Evolutionary conservation across 2,797 vertebrate species (phyloP), one percentile per base, ranked within the genome.

Genomic region (Labeo calbasu): DNA sequence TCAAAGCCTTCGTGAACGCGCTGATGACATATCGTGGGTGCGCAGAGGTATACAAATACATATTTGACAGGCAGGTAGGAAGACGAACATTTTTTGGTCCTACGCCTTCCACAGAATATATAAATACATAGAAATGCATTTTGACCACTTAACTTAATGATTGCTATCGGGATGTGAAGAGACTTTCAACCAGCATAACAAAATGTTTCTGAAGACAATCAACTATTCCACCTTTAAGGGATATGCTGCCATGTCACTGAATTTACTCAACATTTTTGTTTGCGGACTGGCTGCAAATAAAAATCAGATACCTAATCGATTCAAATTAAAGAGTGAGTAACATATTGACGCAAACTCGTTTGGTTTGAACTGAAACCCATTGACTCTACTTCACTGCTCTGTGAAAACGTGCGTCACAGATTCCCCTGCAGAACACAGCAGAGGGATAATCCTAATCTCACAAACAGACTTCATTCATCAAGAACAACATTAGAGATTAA

Each of bases 391-490:
- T 63, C 14, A 13, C 12, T 78, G 43, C 5, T 51, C 55, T 77
- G 77, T 50, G n/a, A 51, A 79, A 43, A 6, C 9, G 50, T 50
- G 55, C 32, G 15, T 55, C 71, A 79, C 66, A 40, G 50, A 55
- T 51, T 73, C 36, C 59, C 23, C 81, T 55, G 72, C 61, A 68
- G 48, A 59, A 36, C 70, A 40, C 23, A 9, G 2, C 40, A 19
- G 73, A 61, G 75, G 21, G 50, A 61, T 84, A 71, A 84, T 84
- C 82, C 61, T 17, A 66, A 40, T 70, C 75, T 69, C 50, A 55
- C 72, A 75, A 65, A 25, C 61, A 46, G 55, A 28, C 46, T 65
- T 66, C 12, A 48, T 70, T 70, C 75, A 84, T 78, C 75, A 84
- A 14, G 12, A 50, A 25, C 50, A 19, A 48, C 36, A 84, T 40